A percentile compares a stretch with the other conserved stretches of the same genome.
phyloP scores from a whole-genome alignment of 2,113 vertebrate species.

The Narcine bancroftii region DNA sequence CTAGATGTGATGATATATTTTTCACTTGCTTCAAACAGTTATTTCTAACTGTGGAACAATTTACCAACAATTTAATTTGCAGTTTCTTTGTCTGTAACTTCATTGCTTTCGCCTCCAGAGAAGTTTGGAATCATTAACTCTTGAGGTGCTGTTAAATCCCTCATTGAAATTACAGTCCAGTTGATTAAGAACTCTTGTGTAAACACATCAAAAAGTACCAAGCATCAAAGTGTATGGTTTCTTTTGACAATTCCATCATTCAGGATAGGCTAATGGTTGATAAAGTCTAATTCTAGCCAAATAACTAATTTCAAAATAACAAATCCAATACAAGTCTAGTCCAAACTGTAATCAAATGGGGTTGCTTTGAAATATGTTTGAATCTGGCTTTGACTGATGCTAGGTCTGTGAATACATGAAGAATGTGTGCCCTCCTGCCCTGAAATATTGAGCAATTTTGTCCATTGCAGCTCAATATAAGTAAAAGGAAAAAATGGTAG shows the following conservation, averaged over 20 bases:
- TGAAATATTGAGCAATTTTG: not conserved
- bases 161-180: not conserved
- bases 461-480: not conserved
- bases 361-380: conserved; percentile 3
- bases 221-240: not conserved
- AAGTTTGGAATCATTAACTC: not conserved
- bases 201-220: not conserved
- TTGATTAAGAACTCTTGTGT: not conserved
- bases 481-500: not conserved
- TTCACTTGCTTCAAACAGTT: not conserved
- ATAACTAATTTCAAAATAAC: not conserved
- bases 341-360: not conserved
- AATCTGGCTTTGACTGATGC: not conserved
- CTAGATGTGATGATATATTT: not conserved
- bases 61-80: not conserved
- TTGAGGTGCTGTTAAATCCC: not conserved
- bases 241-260: not conserved
- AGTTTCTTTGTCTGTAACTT: not conserved
- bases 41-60: not conserved
- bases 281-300: not conserved
- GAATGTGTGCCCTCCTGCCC: too few relatives aligned
- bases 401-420: not conserved
- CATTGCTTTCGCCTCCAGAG: not conserved
- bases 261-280: not conserved
- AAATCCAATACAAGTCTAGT: not conserved